Base-by-base conservation (phyloP, 2,888 invertebrate species). In the Adelognathus sp. region DNA sequence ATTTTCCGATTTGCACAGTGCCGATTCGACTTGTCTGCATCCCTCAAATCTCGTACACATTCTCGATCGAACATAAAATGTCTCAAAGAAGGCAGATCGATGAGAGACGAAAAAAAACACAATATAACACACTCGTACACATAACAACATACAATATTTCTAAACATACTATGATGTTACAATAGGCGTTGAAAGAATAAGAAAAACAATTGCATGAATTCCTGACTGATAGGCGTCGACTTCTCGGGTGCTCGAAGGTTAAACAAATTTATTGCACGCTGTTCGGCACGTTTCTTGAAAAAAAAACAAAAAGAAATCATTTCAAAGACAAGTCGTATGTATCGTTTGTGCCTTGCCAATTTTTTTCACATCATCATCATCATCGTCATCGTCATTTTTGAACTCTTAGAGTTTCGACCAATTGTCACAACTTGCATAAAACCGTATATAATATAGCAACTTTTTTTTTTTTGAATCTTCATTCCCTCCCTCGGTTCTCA, bases 181-280 rank as follows among this genome's bases (percentile, higher is more conserved):
- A 21, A 56, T 73, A 73, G 72, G n/a, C 27, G 64, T 24, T 72
- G 54, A 75, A 63, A 56, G 93, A n/a, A n/a, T n/a, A n/a, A n/a
- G n/a, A n/a, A n/a, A n/a, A n/a, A n/a, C n/a, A n/a, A n/a, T 41
- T 93, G 82, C 82, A 82, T 82, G 82, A 63, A 80, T 76, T 73
- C 74, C 81, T 75, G 58, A 78, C 74, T 81, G 72, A 82, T 81
- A 82, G 82, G 82, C 82, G 82, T 82, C 82, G 82, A 82, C 82
- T 82, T 81, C 64, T 80, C 76, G 76, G 77, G 70, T 81, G 71
- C 78, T 76, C 73, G 74, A 78, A 78, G 52, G 52, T 70, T 74
- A 44, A 50, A 46, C 21, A 71, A 71, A 66, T 90, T 91, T 90
- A 56, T 81, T 82, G 81, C 79, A 82, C 77, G 80, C 71, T 78